A percentile compares a stretch with the other conserved stretches of the same genome.
phyloP scores from a whole-genome alignment of 2,888 invertebrate species.

The Dyspetes luteomarginatus region DNA sequence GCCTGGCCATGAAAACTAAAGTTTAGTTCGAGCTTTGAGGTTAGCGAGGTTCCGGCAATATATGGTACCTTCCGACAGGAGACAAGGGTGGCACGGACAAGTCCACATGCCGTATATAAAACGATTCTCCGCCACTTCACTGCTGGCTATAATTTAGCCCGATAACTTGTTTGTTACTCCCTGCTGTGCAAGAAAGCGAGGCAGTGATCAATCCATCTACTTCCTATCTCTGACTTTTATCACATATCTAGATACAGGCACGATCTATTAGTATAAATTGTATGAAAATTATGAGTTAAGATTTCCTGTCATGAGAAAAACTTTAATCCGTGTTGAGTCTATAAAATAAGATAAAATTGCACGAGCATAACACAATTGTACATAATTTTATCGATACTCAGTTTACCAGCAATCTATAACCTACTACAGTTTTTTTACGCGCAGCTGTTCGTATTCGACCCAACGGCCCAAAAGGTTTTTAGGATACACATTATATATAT shows the following conservation, averaged over 20 bases:
- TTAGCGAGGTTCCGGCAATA: conserved; percentile 38
- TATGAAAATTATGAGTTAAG: too few relatives aligned
- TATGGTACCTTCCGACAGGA: conserved; percentile 29
- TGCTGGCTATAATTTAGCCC: conserved; percentile 53
- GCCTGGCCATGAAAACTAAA: conserved; percentile 76
- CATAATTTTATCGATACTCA: too few relatives aligned
- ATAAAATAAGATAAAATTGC: too few relatives aligned
- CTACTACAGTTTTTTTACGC: too few relatives aligned
- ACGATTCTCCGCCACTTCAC: conserved; percentile 70
- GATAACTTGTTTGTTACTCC: conserved; percentile 33
- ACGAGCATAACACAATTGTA: too few relatives aligned
- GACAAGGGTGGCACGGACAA: background rate
- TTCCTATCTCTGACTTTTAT: background rate
- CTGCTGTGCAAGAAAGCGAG: conserved; percentile 19
- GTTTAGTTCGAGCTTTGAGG: conserved; percentile 75
- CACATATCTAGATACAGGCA: background rate
- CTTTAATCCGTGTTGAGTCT: too few relatives aligned
- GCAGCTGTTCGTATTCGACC: background rate
- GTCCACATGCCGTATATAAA: conserved; percentile 42
- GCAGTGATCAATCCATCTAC: too few relatives aligned
- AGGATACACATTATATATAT: conserved; percentile 12
- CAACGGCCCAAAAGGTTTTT: conserved; percentile 6
- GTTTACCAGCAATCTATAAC: too few relatives aligned
- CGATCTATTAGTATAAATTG: too few relatives aligned
- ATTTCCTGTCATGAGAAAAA: too few relatives aligned